Evolutionary conservation across 2,888 invertebrate genomes (phyloP).

Genomic region (Halocaridina rubra): DNA sequence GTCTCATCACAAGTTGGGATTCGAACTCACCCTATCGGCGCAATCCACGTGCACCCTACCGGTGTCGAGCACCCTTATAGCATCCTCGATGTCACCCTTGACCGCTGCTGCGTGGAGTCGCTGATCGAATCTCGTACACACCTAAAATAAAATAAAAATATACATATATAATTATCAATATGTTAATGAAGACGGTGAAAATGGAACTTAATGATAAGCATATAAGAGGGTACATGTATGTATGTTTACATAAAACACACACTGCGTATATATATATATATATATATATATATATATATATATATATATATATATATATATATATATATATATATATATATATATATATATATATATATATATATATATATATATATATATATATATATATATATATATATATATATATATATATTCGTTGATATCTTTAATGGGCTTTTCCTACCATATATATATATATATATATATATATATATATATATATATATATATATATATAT

Average conservation of each 20-base stretch:
- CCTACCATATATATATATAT: too few species aligned
- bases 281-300: conserved; percentile 13
- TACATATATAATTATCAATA: neutral
- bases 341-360: neutral
- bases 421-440: too few species aligned
- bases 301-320: neutral
- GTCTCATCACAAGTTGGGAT: too few species aligned
- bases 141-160: conserved; percentile 8
- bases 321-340: conserved; percentile 16
- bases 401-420: too few species aligned
- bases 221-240: too few species aligned
- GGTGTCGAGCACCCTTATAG: conserved; percentile 85
- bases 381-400: neutral
- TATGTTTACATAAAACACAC: too few species aligned
- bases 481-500: too few species aligned
- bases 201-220: too few species aligned
- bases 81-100: conserved; percentile 82
- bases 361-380: neutral
- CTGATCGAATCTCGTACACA: conserved; percentile 74
- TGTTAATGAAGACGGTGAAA: neutral
- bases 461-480: too few species aligned
- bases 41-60: conserved; percentile 96
- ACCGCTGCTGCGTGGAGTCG: conserved; percentile 91
- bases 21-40: conserved; percentile 86
- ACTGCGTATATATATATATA: too few species aligned